A percentile compares a stretch with the other conserved stretches of the same genome.
Conservation (phyloP, 2,797 vertebrate genomes). For the Gila robusta region DNA sequence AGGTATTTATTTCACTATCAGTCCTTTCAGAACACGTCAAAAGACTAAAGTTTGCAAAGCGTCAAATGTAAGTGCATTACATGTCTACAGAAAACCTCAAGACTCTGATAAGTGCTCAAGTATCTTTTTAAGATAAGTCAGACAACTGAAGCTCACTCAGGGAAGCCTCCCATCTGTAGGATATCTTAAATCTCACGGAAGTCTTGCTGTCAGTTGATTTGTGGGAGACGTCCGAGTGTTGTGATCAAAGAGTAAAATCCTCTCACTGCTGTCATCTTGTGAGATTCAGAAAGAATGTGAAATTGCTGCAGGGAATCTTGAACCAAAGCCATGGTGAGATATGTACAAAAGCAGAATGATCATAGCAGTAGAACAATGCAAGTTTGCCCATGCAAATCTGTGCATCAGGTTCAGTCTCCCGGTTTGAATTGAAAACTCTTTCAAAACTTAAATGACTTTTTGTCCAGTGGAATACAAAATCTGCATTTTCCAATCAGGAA, state of each 20-base stretch:
- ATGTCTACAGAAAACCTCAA: not conserved
- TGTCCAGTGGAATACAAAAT: not conserved
- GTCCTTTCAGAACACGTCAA: not conserved
- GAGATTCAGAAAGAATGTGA: not conserved
- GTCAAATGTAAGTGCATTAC: not conserved
- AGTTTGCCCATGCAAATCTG: not conserved
- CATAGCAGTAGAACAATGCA: not conserved
- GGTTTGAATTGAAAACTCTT: not conserved
- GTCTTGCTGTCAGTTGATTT: slow-evolving; percentile 18
- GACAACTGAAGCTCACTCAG: not conserved
- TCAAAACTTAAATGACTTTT: not conserved
- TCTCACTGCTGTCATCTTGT: slow-evolving; percentile 8
- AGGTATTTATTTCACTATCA: not conserved
- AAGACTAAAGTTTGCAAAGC: not conserved
- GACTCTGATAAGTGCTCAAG: not conserved
- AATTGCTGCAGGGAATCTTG: not conserved
- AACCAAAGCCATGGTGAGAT: not conserved
- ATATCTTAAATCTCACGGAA: slow-evolving; percentile 4
- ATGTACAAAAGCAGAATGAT: not conserved
- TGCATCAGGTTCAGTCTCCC: not conserved
- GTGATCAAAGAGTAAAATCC: slow-evolving; percentile 32
- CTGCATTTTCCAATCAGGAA: not conserved
- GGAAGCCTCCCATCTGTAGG: not conserved
- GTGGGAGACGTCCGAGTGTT: slow-evolving; percentile 22
- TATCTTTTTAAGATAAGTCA: slow-evolving; percentile 6